Conservation (phyloP, 2,797 vertebrate species). For the Anisognathus igniventris region DNA sequence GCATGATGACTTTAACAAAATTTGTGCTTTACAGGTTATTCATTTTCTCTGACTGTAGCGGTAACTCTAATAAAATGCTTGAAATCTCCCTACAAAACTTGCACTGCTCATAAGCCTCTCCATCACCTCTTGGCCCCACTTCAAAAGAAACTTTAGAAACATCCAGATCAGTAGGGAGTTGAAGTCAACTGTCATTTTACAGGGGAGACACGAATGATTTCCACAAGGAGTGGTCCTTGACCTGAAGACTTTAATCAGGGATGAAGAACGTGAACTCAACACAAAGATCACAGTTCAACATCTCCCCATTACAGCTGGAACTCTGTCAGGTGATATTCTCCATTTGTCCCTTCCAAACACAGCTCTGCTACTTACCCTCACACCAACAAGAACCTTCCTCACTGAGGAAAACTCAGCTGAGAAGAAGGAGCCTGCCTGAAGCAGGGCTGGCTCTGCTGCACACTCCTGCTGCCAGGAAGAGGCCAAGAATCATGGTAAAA, state of each 20-base stretch:
- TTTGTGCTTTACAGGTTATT: neutral
- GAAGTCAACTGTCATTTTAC: neutral
- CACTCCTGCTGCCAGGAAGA: neutral
- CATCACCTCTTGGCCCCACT: constrained; percentile 31
- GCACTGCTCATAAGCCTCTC: neutral
- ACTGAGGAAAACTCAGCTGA: neutral
- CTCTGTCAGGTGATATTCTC: neutral
- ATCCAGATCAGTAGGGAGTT: constrained; percentile 8
- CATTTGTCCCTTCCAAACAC: neutral
- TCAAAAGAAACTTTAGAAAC: constrained; percentile 37
- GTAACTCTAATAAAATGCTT: neutral
- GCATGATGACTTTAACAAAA: neutral
- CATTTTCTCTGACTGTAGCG: neutral
- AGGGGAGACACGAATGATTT: neutral
- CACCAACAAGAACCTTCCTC: neutral
- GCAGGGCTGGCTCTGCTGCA: neutral
- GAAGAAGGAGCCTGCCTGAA: neutral
- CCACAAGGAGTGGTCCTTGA: neutral
- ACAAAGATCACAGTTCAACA: neutral
- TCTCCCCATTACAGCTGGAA: neutral
- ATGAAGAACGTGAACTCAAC: neutral
- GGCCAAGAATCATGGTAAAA: neutral
- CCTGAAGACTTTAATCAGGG: neutral
- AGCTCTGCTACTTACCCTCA: neutral
- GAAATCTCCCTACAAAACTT: neutral